phyloP scores from a whole-genome alignment of 1,140 invertebrate genomes.

The Meloidogyne exigua region DNA sequence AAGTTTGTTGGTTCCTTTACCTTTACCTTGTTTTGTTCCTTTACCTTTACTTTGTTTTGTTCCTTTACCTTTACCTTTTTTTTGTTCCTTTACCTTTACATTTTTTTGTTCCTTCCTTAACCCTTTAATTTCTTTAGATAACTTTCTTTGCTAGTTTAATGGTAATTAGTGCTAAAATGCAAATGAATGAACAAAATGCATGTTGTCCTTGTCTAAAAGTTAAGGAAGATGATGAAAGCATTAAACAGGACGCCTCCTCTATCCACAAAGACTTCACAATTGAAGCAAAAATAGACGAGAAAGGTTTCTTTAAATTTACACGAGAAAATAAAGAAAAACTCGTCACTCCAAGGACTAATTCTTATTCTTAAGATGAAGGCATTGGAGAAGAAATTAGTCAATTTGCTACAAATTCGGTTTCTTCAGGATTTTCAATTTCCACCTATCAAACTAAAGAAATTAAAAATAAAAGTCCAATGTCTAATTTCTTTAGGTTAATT shows the following conservation, averaged over 20 bases:
- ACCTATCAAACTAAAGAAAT: no score
- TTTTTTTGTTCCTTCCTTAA: background rate
- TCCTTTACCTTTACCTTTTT: background rate
- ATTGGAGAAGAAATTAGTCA: background rate
- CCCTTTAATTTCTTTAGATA: constrained; percentile 52
- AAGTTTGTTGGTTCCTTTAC: background rate
- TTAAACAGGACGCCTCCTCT: no score
- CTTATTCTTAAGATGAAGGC: background rate
- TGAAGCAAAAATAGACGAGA: constrained; percentile 4
- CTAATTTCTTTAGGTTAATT: constrained; percentile 52
- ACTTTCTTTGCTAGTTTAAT: constrained; percentile 66
- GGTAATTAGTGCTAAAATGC: constrained; percentile 63
- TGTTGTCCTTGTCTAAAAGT: constrained; percentile 58
- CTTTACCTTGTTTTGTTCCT: background rate
- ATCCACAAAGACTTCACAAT: no score
- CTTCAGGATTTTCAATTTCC: no score
- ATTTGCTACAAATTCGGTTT: no score
- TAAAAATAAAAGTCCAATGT: constrained; percentile 47
- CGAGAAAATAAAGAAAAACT: no score
- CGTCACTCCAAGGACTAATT: background rate
- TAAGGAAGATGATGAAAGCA: constrained; percentile 32
- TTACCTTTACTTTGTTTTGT: background rate
- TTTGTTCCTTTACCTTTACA: background rate
- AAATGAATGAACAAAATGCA: constrained; percentile 61
- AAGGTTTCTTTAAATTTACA: background rate